Conservation (phyloP, 1,140 invertebrate species). For the Cotesia chilonis region DNA sequence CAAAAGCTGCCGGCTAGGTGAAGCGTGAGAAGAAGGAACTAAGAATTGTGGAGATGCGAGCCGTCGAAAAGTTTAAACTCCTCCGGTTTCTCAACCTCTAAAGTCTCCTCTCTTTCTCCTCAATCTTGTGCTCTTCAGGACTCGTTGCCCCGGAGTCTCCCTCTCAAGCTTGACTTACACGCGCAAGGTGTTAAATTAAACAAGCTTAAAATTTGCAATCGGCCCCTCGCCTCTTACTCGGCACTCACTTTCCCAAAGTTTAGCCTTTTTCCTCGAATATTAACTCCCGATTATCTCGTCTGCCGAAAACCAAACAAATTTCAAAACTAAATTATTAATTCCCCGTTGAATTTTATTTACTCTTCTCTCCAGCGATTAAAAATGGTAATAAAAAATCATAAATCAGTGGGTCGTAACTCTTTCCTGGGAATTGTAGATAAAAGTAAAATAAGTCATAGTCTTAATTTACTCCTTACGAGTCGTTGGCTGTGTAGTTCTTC, state of each 20-base stretch:
- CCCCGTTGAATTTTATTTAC: not conserved
- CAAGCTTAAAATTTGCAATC: conserved; percentile 60
- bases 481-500: conserved; percentile 48
- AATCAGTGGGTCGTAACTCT: conserved; percentile 37
- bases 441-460: conserved; percentile 66
- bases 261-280: conserved; percentile 33
- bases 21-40: conserved; percentile 27
- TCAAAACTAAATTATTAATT: not conserved
- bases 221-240: conserved; percentile 31
- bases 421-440: conserved; percentile 66
- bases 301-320: conserved; percentile 12
- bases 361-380: not conserved
- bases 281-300: conserved; percentile 36
- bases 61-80: conserved; percentile 58
- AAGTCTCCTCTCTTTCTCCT: not conserved
- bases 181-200: conserved; percentile 61
- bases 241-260: conserved; percentile 33
- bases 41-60: conserved; percentile 43
- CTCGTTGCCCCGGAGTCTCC: conserved; percentile 26
- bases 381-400: conserved; percentile 18
- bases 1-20: conserved; percentile 29
- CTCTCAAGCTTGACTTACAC: conserved; percentile 43
- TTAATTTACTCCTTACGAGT: conserved; percentile 57
- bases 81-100: conserved; percentile 34
- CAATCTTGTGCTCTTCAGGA: conserved; percentile 42